Evolutionary conservation across 2,888 invertebrate genomes (phyloP).

Genomic region (Chloroclystis v-ata): DNA sequence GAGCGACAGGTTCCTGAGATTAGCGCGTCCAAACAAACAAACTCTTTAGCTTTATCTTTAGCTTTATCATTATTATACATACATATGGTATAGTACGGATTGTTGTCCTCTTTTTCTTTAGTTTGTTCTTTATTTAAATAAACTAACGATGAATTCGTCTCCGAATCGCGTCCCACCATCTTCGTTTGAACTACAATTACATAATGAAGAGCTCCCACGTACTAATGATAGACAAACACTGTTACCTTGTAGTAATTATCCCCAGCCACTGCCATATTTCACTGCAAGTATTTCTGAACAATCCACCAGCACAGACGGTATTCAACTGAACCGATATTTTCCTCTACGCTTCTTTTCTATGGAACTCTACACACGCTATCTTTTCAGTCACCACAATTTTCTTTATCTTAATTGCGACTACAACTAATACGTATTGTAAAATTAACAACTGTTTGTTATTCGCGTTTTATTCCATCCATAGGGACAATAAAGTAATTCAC

Average conservation of each 20-base stretch:
- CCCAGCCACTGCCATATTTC: conserved; percentile 50
- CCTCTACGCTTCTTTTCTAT: conserved; percentile 53
- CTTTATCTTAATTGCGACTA: conserved; percentile 65
- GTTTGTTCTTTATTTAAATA: too few species aligned
- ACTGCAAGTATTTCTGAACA: conserved; percentile 20
- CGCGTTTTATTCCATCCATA: conserved; percentile 26
- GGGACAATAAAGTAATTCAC: conserved; percentile 54
- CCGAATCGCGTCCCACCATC: neutral
- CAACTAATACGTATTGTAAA: conserved; percentile 46
- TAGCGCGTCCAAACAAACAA: too few species aligned
- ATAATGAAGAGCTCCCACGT: conserved; percentile 3
- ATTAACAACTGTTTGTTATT: conserved; percentile 47
- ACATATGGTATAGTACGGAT: too few species aligned
- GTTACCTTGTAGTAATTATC: conserved; percentile 54
- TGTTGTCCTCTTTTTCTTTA: too few species aligned
- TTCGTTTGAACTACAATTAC: conserved; percentile 1
- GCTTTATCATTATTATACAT: too few species aligned
- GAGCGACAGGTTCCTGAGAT: too few species aligned
- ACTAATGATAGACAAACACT: neutral
- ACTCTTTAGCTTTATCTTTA: too few species aligned
- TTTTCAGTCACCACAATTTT: conserved; percentile 52
- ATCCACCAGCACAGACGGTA: conserved; percentile 41
- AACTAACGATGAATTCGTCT: too few species aligned
- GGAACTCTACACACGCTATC: conserved; percentile 59
- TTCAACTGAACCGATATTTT: conserved; percentile 46